A percentile compares a stretch with the other conserved stretches of the same genome.
Conservation (phyloP, 2,113 vertebrate genomes). For the Pseudorasbora parva region DNA sequence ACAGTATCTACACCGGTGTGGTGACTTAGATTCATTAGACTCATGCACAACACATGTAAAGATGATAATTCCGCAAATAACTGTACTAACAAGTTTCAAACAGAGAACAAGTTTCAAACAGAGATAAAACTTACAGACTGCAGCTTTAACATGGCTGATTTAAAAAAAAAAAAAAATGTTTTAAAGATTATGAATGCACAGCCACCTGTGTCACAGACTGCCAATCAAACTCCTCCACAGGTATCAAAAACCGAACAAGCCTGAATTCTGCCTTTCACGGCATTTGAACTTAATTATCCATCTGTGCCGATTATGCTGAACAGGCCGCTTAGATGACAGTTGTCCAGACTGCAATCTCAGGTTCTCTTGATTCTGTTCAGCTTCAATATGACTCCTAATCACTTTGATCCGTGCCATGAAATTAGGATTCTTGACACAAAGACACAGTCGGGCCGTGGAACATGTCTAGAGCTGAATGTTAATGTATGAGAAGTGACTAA, state of each 20-base stretch:
- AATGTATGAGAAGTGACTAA: background rate
- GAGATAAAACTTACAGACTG: too few species aligned
- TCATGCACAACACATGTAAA: too few species aligned
- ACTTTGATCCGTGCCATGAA: background rate
- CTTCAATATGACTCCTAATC: conserved; percentile 7
- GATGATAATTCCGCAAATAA: too few species aligned
- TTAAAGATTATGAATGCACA: background rate
- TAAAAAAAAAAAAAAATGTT: too few species aligned
- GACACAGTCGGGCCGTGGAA: background rate
- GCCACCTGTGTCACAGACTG: background rate
- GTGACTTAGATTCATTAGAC: too few species aligned
- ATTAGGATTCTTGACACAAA: conserved; percentile 8
- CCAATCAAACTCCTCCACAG: background rate
- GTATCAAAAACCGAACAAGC: background rate
- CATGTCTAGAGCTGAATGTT: conserved; percentile 1
- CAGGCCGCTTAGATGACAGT: background rate
- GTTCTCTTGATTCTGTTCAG: background rate
- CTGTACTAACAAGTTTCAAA: too few species aligned
- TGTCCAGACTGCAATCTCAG: background rate
- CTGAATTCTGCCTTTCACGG: background rate
- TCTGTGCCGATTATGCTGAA: background rate
- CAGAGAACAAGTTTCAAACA: too few species aligned
- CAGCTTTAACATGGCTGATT: too few species aligned
- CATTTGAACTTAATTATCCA: conserved; percentile 16
- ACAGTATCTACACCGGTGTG: too few species aligned